phyloP scores from a whole-genome alignment of 2,113 vertebrate genomes.

The Serinus canaria region DNA sequence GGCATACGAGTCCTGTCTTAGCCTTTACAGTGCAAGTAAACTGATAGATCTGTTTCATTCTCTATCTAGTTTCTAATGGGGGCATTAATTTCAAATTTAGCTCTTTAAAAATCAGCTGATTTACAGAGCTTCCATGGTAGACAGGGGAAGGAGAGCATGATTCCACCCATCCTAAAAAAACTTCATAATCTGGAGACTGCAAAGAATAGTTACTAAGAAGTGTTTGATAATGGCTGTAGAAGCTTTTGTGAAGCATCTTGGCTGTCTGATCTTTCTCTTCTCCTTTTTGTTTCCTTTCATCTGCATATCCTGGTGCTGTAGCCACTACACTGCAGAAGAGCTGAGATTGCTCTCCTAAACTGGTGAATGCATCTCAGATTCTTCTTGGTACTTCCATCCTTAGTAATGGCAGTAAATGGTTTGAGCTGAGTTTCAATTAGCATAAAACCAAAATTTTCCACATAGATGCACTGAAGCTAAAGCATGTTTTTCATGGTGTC shows the following conservation, averaged over 20 bases:
- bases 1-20: not conserved
- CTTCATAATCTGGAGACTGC: not conserved
- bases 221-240: not conserved
- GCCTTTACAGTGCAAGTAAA: not conserved
- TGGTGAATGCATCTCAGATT: not conserved
- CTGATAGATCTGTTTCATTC: not conserved
- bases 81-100: not conserved
- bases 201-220: not conserved
- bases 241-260: not conserved
- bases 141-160: not conserved
- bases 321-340: not conserved
- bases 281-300: not conserved
- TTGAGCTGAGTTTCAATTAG: not conserved
- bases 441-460: not conserved
- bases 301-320: not conserved
- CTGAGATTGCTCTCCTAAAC: accelerated
- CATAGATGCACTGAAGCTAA: not conserved
- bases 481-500: not conserved
- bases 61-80: not conserved
- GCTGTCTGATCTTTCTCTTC: not conserved
- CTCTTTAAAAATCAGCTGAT: not conserved
- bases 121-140: not conserved
- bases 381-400: not conserved
- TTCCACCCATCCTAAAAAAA: not conserved
- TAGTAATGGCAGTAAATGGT: not conserved